phyloP scores from a whole-genome alignment of 2,113 vertebrate species.

The Clarias magur region DNA sequence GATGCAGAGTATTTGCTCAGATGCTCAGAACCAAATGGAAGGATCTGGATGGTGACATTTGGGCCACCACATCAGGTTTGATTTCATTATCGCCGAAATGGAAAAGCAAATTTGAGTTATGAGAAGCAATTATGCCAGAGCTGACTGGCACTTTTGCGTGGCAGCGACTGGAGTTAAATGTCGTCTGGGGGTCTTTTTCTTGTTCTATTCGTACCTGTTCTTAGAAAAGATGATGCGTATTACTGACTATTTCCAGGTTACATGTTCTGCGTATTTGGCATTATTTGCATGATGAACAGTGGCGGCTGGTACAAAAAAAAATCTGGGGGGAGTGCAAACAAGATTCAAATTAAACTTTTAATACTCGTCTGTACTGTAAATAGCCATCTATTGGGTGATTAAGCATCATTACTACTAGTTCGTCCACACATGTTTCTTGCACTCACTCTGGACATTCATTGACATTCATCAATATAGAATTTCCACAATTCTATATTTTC shows the following conservation, averaged over 20 bases:
- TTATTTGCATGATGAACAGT: neutral
- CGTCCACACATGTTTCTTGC: no score
- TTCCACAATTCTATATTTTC: no score
- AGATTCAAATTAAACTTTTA: no score
- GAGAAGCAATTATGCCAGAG: slow-evolving; percentile 96
- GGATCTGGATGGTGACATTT: slow-evolving; percentile 88
- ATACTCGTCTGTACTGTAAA: no score
- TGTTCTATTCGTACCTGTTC: neutral
- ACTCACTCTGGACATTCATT: no score
- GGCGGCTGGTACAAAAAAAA: no score
- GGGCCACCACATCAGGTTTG: slow-evolving; percentile 85
- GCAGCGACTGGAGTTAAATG: neutral
- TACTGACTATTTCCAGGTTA: neutral
- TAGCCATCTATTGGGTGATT: no score
- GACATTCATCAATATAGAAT: no score
- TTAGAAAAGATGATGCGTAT: neutral
- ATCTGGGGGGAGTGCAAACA: no score
- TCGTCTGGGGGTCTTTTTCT: neutral
- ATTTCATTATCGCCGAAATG: slow-evolving; percentile 94
- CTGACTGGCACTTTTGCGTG: slow-evolving; percentile 84
- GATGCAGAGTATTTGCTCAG: slow-evolving; percentile 82
- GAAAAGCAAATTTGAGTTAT: slow-evolving; percentile 98
- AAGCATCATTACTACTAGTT: no score
- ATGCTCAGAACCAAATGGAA: slow-evolving; percentile 83
- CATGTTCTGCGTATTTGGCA: neutral